Evolutionary conservation across 2,888 invertebrate species (phyloP).

Genomic region (Thyatira batis): DNA sequence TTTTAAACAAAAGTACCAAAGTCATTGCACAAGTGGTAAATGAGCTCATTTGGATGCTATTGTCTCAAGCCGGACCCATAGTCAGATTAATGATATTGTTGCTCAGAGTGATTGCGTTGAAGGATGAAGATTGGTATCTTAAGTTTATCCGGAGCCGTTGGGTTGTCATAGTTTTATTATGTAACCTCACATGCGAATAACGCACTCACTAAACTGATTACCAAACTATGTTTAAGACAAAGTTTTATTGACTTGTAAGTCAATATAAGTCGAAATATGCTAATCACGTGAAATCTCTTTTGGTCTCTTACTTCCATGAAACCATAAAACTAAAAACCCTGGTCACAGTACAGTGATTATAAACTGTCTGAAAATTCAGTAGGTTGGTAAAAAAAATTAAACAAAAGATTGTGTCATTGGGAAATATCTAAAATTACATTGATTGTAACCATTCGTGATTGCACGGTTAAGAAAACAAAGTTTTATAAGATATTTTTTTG

Average conservation of each 20-base stretch:
- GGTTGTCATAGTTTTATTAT: conserved; percentile 13
- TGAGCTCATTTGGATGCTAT: conserved; percentile 68
- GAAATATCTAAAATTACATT: conserved; percentile 13
- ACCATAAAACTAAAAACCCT: not conserved
- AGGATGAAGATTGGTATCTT: conserved; percentile 51
- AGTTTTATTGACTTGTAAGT: too few relatives aligned
- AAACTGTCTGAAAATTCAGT: not conserved
- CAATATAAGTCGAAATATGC: too few relatives aligned
- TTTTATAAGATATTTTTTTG: conserved; percentile 43
- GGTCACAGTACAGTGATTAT: not conserved
- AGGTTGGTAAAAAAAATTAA: conserved; percentile 8
- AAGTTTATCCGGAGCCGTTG: conserved; percentile 32
- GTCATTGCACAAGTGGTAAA: conserved; percentile 47
- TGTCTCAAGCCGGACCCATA: conserved; percentile 53
- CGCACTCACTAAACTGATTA: not conserved
- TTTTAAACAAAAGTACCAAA: conserved; percentile 26
- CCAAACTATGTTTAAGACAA: too few relatives aligned
- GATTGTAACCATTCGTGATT: conserved; percentile 54
- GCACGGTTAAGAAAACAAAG: conserved; percentile 59
- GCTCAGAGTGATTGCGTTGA: conserved; percentile 32
- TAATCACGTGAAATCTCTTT: too few relatives aligned
- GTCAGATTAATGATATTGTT: conserved; percentile 59
- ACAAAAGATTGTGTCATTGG: conserved; percentile 17
- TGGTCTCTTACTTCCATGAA: not conserved
- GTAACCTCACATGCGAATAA: not conserved